Conservation (phyloP, 2,888 invertebrate species). For the Heteromyza rotundicornis region DNA sequence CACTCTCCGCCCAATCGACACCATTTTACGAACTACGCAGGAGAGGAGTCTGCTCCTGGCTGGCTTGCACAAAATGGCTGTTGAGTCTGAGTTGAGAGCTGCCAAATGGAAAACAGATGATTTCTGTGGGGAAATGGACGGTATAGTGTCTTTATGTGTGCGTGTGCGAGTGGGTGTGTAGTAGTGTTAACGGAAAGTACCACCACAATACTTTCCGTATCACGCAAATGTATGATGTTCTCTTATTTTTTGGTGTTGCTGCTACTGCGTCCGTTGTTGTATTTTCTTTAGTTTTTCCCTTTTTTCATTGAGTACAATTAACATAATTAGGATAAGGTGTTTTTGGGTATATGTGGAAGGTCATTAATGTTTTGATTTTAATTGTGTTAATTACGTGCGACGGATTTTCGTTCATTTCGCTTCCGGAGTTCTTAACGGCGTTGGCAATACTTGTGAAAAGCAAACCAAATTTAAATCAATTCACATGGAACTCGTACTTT, state of each 20-base stretch:
- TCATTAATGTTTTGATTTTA: slow-evolving; percentile 62
- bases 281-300: slow-evolving; percentile 15
- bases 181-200: not conserved
- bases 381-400: slow-evolving; percentile 61
- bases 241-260: not conserved
- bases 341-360: slow-evolving; percentile 41
- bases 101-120: not conserved
- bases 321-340: slow-evolving; percentile 43
- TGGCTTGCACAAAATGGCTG: slow-evolving; percentile 2
- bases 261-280: not conserved
- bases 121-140: not conserved
- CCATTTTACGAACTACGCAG: not conserved
- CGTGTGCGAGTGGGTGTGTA: not conserved
- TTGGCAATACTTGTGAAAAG: not conserved
- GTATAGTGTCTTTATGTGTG: slow-evolving; percentile 3
- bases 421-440: not conserved
- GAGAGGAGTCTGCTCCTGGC: not conserved
- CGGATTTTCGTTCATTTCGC: slow-evolving; percentile 45
- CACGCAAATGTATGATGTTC: not conserved
- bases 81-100: not conserved
- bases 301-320: slow-evolving; percentile 38
- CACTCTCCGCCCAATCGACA: not conserved
- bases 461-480: not conserved
- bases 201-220: not conserved
- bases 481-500: not conserved